Percentiles rank a stretch among this genome's conserved stretches.
Evolutionary conservation across 2,113 vertebrate genomes (phyloP).

Genomic region (Oryzias melastigma): DNA sequence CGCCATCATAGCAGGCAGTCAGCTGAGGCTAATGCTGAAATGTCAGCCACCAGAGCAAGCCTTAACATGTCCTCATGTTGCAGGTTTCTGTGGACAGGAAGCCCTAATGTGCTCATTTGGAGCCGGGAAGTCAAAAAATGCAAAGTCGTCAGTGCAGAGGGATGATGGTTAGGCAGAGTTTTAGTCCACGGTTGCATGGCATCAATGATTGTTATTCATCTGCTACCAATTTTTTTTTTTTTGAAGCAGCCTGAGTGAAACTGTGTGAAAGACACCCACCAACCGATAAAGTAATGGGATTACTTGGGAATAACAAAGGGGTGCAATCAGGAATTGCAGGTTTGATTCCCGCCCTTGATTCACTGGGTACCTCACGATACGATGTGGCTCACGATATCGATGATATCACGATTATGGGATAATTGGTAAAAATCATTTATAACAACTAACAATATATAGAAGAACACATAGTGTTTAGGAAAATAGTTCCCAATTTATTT

Average conservation of each 20-base stretch:
- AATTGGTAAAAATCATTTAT: too few species aligned
- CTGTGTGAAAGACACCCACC: conserved; percentile 46
- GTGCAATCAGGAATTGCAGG: conserved; percentile 48
- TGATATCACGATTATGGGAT: too few species aligned
- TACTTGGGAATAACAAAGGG: conserved; percentile 52
- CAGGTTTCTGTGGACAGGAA: conserved; percentile 61
- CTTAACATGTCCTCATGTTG: conserved; percentile 65
- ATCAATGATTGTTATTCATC: not conserved
- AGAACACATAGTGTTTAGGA: too few species aligned
- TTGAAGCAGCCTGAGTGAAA: conserved; percentile 6
- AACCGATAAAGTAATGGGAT: conserved; percentile 54
- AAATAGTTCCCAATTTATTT: too few species aligned
- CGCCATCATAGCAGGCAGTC: conserved; percentile 50
- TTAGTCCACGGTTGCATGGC: not conserved
- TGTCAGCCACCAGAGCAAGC: conserved; percentile 57
- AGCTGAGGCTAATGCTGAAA: conserved; percentile 53
- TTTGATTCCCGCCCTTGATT: too few species aligned
- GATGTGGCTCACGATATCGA: too few species aligned
- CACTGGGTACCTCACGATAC: too few species aligned
- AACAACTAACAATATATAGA: too few species aligned
- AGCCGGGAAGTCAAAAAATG: conserved; percentile 35
- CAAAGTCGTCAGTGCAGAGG: conserved; percentile 18
- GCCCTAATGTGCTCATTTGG: conserved; percentile 49
- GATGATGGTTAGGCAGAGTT: conserved; percentile 14
- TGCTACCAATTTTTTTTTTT: not conserved